Base-by-base conservation (phyloP, 2,888 invertebrate genomes). In the Epinotia brunnichana region DNA sequence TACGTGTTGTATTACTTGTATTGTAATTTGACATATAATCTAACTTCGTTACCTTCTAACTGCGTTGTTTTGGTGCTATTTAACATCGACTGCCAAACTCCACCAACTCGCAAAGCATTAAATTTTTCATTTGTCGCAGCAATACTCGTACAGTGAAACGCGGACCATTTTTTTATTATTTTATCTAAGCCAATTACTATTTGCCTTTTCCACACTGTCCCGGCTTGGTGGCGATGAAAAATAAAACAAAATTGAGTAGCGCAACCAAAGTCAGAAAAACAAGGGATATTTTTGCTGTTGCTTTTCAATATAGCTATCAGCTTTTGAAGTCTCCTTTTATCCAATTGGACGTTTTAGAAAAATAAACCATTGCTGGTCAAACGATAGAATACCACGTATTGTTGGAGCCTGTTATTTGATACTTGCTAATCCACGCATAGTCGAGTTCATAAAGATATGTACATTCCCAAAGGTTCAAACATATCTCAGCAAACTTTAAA, bases 171-270 rank as follows among this genome's bases (percentile, higher is more conserved):
- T n/a, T 44, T 67, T 67, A 56, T 17, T 56, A 44, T 24, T 67
- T 67, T 67, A 67, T 35, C 29, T 59, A 67, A 59, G 57, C 57
- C 57, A 59, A 57, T 67, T 67, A 67, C 67, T 41, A 59, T 67
- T 67, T 59, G 67, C 67, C 57, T 59, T 64, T 67, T 48, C 44
- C 67, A 15, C 48, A 24, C 13, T 29, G 48, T 44, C 17, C 57
- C 44, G 19, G 56, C 21, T 21, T n/a, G 39, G 24, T 29, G 2
- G 48, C 48, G 15, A n/a, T 59, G 35, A n/a, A 69, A 60, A 60
- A 53, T 51, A 60, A 69, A 54, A 67, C 39, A 10, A 17, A 41
- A 39, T 60, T 15, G 48, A 13, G 48, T 19, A 19, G 57, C 15
- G 19, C 35, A 57, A 5, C 57, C 59, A 59, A 48, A n/a, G 54